Base-by-base conservation (phyloP, 2,888 invertebrate species). In the Nomada lathburiana region DNA sequence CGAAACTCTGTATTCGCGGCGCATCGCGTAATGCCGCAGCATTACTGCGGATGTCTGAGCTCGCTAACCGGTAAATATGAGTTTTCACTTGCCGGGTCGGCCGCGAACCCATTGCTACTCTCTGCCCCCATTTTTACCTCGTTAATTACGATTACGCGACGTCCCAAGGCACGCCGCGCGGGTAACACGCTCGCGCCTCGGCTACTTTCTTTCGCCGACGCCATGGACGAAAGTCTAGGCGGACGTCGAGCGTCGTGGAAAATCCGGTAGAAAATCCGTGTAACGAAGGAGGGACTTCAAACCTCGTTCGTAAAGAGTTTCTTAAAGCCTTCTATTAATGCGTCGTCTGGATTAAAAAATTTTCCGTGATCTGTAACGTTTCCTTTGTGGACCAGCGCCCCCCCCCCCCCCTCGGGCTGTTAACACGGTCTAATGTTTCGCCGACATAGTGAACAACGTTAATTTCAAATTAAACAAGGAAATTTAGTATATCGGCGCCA, bases 31-130 rank as follows among this genome's bases (percentile, higher is more conserved):
- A 91, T 90, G 88, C 89, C 86, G 83, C 84, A 84, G 86, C 81
- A 90, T 90, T 88, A 91, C 88, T 87, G 89, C 89, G 90, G 88
- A 91, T 90, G 91, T 90, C 91, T 90, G 88, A 90, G 90, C 90
- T 88, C 86, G 86, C 90, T 91, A 91, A 91, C 91, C 89, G 87
- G 91, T 91, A 91, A 91, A 91, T 91, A 91, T 91, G 91, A 91
- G 89, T 91, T 91, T 91, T 91, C 91, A 91, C 91, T 91, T 90
- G 89, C 86, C 83, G 73, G 82, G 76, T 47, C 72, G 67, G 50
- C 29, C 73, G 59, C 73, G 71, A 81, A 76, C 83, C 77, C 81
- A 65, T 77, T 64, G 59, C 75, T 64, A 62, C 76, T 55, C 60
- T 52, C 13, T 60, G 75, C 75, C 83, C 79, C 80, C 77, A 91